Evolutionary conservation across 2,113 vertebrate genomes (phyloP).

Genomic region (Lycaon pictus): DNA sequence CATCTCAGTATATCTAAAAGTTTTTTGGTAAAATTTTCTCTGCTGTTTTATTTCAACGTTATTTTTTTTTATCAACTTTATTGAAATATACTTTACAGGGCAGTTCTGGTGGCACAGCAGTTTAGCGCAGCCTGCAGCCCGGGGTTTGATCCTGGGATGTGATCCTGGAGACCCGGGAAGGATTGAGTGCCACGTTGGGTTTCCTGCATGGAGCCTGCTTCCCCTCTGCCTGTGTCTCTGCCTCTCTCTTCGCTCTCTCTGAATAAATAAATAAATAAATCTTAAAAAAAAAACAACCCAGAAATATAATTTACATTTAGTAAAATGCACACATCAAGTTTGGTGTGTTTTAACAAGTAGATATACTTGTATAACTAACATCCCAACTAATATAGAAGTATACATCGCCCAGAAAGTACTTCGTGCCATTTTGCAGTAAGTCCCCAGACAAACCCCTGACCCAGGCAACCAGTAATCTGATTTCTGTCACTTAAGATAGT

Average conservation of each 20-base stretch:
- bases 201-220: too few species aligned
- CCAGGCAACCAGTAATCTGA: background rate
- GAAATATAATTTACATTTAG: constrained; percentile 46
- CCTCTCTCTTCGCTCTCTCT: too few species aligned
- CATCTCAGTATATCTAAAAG: background rate
- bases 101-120: too few species aligned
- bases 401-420: background rate
- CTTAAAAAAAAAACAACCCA: too few species aligned
- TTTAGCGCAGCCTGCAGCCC: too few species aligned
- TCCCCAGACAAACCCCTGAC: background rate
- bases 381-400: background rate
- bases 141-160: too few species aligned
- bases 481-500: constrained; percentile 32
- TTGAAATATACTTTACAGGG: constrained; percentile 30
- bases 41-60: constrained; percentile 1
- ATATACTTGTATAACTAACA: constrained; percentile 32
- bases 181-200: too few species aligned
- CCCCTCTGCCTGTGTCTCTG: too few species aligned
- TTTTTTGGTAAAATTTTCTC: background rate
- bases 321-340: constrained; percentile 39
- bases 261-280: too few species aligned
- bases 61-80: constrained; percentile 62
- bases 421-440: background rate
- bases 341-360: constrained; percentile 32
- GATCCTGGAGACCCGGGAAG: too few species aligned